phyloP scores from a whole-genome alignment of 2,797 vertebrate genomes.

The Fistularia commersonii region DNA sequence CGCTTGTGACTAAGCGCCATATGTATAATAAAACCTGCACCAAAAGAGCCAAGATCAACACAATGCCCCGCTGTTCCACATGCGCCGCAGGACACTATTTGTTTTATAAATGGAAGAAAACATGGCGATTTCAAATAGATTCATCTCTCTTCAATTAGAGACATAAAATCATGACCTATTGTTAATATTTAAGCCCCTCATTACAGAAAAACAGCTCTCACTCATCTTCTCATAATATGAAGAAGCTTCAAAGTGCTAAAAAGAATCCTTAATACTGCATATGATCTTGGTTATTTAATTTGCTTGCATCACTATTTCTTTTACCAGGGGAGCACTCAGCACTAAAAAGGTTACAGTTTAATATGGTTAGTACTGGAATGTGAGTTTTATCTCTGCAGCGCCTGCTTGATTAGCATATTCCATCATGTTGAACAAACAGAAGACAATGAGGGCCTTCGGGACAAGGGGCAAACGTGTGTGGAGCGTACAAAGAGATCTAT shows the following conservation, averaged over 20 bases:
- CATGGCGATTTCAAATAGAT: slow-evolving; percentile 35
- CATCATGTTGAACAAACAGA: slow-evolving; percentile 74
- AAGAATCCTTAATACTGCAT: slow-evolving; percentile 19
- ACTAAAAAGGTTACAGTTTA: slow-evolving; percentile 44
- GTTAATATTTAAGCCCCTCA: slow-evolving; percentile 28
- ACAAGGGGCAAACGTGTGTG: slow-evolving; percentile 39
- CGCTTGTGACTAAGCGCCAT: slow-evolving; percentile 8
- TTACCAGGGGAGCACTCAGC: slow-evolving; percentile 48
- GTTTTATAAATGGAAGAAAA: slow-evolving; percentile 37
- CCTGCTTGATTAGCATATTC: slow-evolving; percentile 65
- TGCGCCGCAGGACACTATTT: slow-evolving; percentile 11
- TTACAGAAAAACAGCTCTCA: no score
- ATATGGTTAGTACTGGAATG: slow-evolving; percentile 23
- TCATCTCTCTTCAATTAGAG: slow-evolving; percentile 25
- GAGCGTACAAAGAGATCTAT: slow-evolving; percentile 60
- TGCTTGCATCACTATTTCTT: slow-evolving; percentile 26
- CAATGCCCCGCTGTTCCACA: slow-evolving; percentile 18
- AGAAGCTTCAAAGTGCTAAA: slow-evolving; percentile 9
- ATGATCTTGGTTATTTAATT: slow-evolving; percentile 43
- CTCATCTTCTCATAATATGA: slow-evolving; percentile 8
- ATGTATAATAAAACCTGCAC: slow-evolving; percentile 30
- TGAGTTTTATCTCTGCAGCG: slow-evolving; percentile 36
- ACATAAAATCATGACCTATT: slow-evolving; percentile 30
- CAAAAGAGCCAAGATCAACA: slow-evolving; percentile 13
- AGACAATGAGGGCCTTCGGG: slow-evolving; percentile 63